A percentile compares a stretch with the other conserved stretches of the same genome.
Evolutionary conservation across 2,797 vertebrate species (phyloP).

Genomic region (Esox lucius): DNA sequence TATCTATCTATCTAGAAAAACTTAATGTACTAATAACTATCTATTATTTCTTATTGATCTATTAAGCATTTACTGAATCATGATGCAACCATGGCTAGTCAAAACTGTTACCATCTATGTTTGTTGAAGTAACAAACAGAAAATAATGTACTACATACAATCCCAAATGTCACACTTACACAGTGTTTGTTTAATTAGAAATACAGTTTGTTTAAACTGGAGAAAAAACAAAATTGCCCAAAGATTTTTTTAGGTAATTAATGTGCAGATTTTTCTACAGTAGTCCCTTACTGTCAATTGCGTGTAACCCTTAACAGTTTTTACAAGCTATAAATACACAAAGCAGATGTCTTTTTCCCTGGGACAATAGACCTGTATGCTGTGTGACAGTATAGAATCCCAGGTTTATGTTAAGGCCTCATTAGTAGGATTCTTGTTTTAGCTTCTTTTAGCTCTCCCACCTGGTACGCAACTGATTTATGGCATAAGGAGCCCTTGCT

Average conservation of each 20-base stretch:
- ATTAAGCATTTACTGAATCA: no score
- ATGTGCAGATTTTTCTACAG: background rate
- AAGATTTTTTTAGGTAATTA: background rate
- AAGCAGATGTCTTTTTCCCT: conserved; percentile 5
- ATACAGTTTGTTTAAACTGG: no score
- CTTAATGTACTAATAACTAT: no score
- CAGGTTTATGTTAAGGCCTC: conserved; percentile 17
- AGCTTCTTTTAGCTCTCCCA: conserved; percentile 8
- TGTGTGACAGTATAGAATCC: conserved; percentile 5
- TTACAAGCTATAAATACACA: background rate
- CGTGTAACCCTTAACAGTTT: background rate
- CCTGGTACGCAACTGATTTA: conserved; percentile 13
- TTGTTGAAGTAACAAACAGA: no score
- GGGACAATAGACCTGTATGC: conserved; percentile 5
- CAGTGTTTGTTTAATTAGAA: no score
- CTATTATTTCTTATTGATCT: no score
- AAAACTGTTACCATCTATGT: no score
- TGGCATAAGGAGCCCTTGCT: background rate
- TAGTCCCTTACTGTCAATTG: conserved; percentile 1
- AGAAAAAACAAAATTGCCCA: background rate
- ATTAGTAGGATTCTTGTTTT: conserved; percentile 17
- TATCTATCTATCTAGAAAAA: no score
- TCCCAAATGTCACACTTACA: no score
- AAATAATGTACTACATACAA: no score
- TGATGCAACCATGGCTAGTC: no score